Conservation (phyloP, 1,140 invertebrate genomes). For the Drosophila baimaii region DNA sequence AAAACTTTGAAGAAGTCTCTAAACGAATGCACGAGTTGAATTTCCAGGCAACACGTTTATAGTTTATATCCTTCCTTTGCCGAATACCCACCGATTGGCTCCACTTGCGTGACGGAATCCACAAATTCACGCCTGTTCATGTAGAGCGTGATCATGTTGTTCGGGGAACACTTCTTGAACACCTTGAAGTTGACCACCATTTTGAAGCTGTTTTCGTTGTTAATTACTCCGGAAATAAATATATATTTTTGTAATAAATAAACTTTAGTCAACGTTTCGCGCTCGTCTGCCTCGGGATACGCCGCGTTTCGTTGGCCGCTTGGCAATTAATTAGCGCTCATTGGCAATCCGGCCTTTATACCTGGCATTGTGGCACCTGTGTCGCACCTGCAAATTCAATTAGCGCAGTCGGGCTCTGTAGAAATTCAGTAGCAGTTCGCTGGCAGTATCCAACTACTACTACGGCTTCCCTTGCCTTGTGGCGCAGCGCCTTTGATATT, state of each 20-base stretch:
- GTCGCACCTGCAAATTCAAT: conserved; percentile 67
- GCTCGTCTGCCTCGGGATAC: conserved; percentile 48
- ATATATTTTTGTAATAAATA: not conserved
- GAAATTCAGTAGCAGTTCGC: conserved; percentile 38
- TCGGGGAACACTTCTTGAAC: conserved; percentile 97
- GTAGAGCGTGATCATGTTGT: conserved; percentile 97
- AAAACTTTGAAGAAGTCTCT: not conserved
- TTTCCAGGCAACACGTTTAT: not conserved
- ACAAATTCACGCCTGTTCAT: conserved; percentile 98
- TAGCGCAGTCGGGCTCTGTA: conserved; percentile 34
- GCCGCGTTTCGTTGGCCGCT: conserved; percentile 67
- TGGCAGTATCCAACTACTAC: conserved; percentile 32
- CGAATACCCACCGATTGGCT: conserved; percentile 93
- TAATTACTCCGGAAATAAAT: not conserved
- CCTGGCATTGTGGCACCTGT: conserved; percentile 58
- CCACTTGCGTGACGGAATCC: conserved; percentile 95
- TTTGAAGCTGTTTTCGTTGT: conserved; percentile 43
- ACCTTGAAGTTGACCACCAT: conserved; percentile 97
- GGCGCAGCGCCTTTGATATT: conserved; percentile 70
- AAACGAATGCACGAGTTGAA: too few relatives aligned
- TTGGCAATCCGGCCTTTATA: conserved; percentile 76
- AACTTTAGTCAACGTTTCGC: conserved; percentile 36
- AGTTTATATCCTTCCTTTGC: not conserved
- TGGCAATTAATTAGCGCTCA: conserved; percentile 75
- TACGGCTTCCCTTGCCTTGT: conserved; percentile 59